Evolutionary conservation across 1,140 invertebrate genomes (phyloP).

Genomic region (Drosophila athabasca): DNA sequence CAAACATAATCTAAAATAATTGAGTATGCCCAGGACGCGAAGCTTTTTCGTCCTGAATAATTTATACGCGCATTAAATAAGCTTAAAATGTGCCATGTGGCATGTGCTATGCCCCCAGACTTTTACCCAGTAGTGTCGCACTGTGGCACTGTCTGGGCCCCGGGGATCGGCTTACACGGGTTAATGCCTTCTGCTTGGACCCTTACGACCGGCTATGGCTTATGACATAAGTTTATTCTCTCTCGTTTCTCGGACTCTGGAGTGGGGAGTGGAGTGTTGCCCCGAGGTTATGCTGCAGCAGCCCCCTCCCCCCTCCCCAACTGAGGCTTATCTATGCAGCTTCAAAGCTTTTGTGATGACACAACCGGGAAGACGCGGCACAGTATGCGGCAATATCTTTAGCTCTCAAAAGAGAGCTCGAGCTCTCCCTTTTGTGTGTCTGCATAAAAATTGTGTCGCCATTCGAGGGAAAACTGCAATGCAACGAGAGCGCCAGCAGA

Average conservation of each 20-base stretch:
- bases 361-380: conserved; percentile 65
- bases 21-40: conserved; percentile 66
- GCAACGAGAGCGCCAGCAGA: conserved; percentile 39
- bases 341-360: conserved; percentile 77
- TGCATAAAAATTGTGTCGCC: conserved; percentile 74
- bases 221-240: conserved; percentile 66
- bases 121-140: conserved; percentile 5
- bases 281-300: conserved; percentile 72
- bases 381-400: conserved; percentile 78
- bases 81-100: conserved; percentile 59
- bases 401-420: conserved; percentile 31
- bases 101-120: neutral
- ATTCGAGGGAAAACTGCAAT: conserved; percentile 55
- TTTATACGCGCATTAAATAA: conserved; percentile 80
- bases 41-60: conserved; percentile 57
- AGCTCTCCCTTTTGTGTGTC: conserved; percentile 6
- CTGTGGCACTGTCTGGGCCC: conserved; percentile 43
- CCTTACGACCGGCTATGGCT: conserved; percentile 38
- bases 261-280: conserved; percentile 25
- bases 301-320: conserved; percentile 26
- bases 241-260: conserved; percentile 25
- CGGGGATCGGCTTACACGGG: conserved; percentile 50
- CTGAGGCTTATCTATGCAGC: conserved; percentile 74
- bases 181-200: conserved; percentile 37
- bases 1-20: conserved; percentile 82